Evolutionary conservation across 2,888 invertebrate genomes (phyloP).

Genomic region (Ceramica pisi): DNA sequence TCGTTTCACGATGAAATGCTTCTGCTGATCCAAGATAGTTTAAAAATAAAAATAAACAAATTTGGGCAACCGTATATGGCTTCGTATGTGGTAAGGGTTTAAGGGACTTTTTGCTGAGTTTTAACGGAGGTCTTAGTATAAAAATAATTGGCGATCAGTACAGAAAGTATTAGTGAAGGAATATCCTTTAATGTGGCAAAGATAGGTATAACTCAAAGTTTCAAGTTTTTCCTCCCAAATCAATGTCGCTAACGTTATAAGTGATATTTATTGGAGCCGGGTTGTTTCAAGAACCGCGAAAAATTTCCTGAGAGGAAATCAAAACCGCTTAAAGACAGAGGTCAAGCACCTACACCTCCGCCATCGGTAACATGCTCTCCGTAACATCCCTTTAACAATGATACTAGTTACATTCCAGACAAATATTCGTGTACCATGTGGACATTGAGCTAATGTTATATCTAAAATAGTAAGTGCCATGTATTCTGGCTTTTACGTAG

Average conservation of each 20-base stretch:
- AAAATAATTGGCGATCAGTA: no score
- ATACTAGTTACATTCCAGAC: constrained; percentile 5
- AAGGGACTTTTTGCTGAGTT: no score
- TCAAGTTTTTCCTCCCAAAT: neutral
- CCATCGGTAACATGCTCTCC: neutral
- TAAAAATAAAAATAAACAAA: no score
- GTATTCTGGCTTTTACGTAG: constrained; percentile 48
- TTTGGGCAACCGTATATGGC: no score
- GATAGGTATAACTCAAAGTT: neutral
- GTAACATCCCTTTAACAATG: neutral
- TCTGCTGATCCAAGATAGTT: no score
- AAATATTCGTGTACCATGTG: constrained; percentile 32
- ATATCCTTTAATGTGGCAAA: no score
- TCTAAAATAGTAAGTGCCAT: constrained; percentile 49
- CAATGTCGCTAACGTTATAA: neutral
- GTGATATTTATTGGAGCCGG: neutral
- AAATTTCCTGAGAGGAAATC: neutral
- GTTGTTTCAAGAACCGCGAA: neutral
- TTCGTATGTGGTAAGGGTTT: no score
- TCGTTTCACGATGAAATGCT: no score
- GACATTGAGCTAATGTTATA: constrained; percentile 35
- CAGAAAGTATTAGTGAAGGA: no score
- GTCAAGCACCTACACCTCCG: neutral
- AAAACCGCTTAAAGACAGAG: neutral
- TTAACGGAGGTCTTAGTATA: no score